A percentile compares a stretch with the other conserved stretches of the same genome.
phyloP scores from a whole-genome alignment of 2,888 invertebrate genomes.

The Epiblema foenella region DNA sequence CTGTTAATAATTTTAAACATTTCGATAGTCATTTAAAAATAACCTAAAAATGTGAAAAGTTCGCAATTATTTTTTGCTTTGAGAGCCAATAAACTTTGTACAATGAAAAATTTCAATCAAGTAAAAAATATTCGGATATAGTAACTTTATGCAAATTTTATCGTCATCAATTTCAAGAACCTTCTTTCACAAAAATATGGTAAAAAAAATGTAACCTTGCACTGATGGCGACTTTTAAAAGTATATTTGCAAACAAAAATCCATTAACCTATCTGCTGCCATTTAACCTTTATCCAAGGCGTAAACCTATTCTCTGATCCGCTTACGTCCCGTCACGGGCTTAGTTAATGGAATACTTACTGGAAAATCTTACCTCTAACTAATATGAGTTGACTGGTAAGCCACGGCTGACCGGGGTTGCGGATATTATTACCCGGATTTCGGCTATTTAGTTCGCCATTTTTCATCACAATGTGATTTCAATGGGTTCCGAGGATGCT shows the following conservation, averaged over 20 bases:
- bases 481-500: not conserved
- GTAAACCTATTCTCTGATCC: slow-evolving; percentile 69
- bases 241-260: slow-evolving; percentile 44
- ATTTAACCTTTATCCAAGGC: slow-evolving; percentile 64
- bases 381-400: slow-evolving; percentile 38
- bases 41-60: too few species aligned
- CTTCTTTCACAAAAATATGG: too few species aligned
- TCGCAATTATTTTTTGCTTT: too few species aligned
- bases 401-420: slow-evolving; percentile 15
- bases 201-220: too few species aligned
- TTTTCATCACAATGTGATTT: not conserved
- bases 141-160: too few species aligned
- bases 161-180: too few species aligned
- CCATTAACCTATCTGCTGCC: slow-evolving; percentile 57
- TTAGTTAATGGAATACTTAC: slow-evolving; percentile 68
- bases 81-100: too few species aligned
- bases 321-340: slow-evolving; percentile 63
- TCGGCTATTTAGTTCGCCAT: not conserved
- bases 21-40: too few species aligned
- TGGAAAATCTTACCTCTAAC: slow-evolving; percentile 46
- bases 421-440: slow-evolving; percentile 3
- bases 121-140: too few species aligned
- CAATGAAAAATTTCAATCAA: too few species aligned
- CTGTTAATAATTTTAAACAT: too few species aligned
- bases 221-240: too few species aligned